Conservation (phyloP, 2,888 invertebrate genomes). For the Adineta ricciae region DNA sequence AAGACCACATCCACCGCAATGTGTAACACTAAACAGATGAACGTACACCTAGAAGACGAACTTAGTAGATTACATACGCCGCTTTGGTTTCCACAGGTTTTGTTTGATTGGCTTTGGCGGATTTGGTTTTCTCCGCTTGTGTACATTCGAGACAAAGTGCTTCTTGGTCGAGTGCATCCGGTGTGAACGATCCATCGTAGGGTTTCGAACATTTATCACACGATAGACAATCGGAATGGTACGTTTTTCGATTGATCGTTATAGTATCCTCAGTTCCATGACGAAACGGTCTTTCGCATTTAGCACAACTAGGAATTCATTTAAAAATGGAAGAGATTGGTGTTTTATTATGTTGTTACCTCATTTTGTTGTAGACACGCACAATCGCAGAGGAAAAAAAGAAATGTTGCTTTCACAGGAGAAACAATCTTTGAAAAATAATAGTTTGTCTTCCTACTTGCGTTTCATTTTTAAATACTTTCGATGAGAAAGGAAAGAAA, state of each 20-base stretch:
- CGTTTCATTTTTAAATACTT: background rate
- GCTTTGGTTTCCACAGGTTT: background rate
- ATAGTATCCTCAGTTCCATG: background rate
- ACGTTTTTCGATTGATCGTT: background rate
- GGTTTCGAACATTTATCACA: constrained; percentile 7
- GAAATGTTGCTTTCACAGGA: background rate
- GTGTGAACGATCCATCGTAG: background rate
- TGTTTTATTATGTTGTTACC: background rate
- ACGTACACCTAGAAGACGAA: background rate
- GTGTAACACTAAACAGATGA: background rate
- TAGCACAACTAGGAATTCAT: background rate
- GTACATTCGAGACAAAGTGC: constrained; percentile 5
- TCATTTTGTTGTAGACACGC: background rate
- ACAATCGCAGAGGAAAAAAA: background rate
- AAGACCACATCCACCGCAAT: background rate
- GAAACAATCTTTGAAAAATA: background rate
- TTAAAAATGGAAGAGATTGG: background rate
- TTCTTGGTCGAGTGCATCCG: background rate
- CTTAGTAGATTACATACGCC: background rate
- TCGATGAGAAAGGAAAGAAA: background rate
- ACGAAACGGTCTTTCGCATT: constrained; percentile 16
- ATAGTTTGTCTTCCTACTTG: background rate
- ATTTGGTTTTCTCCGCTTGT: background rate
- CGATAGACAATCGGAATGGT: constrained; percentile 9
- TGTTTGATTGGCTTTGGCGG: background rate